These are phyloP conservation scores for Glyphotaelius pellucidus DNA, from an alignment of 2,888 invertebrate species.

Conservation along the genomic window DNA sequence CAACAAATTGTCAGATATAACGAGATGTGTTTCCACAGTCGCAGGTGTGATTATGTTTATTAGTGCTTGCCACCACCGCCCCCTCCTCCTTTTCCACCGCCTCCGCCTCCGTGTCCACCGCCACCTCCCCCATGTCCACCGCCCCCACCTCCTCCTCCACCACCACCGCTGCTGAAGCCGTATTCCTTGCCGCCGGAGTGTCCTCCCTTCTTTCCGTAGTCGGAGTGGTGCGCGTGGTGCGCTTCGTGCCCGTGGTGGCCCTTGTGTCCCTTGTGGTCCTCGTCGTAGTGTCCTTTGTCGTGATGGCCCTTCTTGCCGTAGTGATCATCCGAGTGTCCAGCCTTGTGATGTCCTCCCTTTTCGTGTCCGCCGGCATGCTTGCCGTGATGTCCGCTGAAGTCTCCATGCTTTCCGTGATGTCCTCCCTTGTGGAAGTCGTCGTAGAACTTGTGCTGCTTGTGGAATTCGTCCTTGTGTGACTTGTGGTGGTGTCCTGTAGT, in stretches of 20 bases:
- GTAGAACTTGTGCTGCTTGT: conserved; percentile 92
- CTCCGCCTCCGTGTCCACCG: too few species aligned
- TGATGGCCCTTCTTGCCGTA: conserved; percentile 89
- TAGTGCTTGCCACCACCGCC: conserved; percentile 69
- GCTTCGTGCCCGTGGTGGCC: conserved; percentile 88
- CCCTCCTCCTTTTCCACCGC: too few species aligned
- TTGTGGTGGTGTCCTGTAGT: conserved; percentile 92
- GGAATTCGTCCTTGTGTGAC: conserved; percentile 91
- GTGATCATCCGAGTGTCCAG: conserved; percentile 87
- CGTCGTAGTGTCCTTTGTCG: conserved; percentile 89
- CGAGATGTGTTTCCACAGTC: conserved; percentile 67
- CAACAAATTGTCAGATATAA: conserved; percentile 57
- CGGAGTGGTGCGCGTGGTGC: conserved; percentile 86
- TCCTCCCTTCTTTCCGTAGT: conserved; percentile 87
- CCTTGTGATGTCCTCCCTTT: conserved; percentile 88
- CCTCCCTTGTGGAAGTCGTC: conserved; percentile 92
- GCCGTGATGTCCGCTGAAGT: conserved; percentile 87
- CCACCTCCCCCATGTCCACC: too few species aligned
- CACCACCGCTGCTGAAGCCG: conserved; percentile 78
- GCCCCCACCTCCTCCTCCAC: too few species aligned
- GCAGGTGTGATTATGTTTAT: conserved; percentile 23
- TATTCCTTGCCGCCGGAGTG: conserved; percentile 86
- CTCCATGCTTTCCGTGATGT: conserved; percentile 88
- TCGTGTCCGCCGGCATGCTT: conserved; percentile 88
- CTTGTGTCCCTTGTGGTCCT: conserved; percentile 89